Base-by-base conservation (phyloP, 2,113 vertebrate genomes). In the Condylura cristata region DNA sequence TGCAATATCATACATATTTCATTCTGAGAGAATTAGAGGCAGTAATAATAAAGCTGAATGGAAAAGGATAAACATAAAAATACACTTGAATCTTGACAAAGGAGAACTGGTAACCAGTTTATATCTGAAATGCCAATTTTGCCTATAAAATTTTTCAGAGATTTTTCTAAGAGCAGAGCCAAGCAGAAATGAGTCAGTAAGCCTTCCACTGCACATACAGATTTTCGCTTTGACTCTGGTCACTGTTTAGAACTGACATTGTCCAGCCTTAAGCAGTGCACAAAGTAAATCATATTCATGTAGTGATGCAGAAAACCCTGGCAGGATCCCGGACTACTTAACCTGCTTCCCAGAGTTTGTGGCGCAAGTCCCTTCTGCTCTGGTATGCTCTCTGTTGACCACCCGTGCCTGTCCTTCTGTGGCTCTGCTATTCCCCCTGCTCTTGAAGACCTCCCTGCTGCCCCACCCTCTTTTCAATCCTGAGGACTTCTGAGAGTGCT, bases 1-100 rank as follows among this genome's bases (percentile, higher is more conserved):
- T 95, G 4, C 97, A 96, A 97, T 96, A 95, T 48, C 86, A 94
- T 89, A 90, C 89, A 95, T 96, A 98, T 97, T 98, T 98, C 96
- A 97, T 97, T 93, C 90, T 96, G 94, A 95, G 96, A 92, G 96
- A 98, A 95, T 89, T 79, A 94, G 96, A 96, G 97, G 95, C 92
- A 91, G 74, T 86, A 96, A 96, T 94, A 97, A 97, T 97, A 98
- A 97, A 97, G 91, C 95, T 97, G 96, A 97, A 91, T 95, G 97
- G 97, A 44, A 71, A 51, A 53, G 60, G 63, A 84, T 44, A 70
- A 75, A 74, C 61, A 53, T 66, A 65, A 96, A 75, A 65, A 51
- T 53, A 87, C 60, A 83, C 41, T 93, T 76, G 90, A 83, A 93
- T 37, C 34, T 86, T 95, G 71, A 78, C 79, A 92, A 56, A 90